A percentile compares a stretch with the other conserved stretches of the same genome.
Conservation (phyloP, 2,888 invertebrate genomes). For the Chloromyia formosa region DNA sequence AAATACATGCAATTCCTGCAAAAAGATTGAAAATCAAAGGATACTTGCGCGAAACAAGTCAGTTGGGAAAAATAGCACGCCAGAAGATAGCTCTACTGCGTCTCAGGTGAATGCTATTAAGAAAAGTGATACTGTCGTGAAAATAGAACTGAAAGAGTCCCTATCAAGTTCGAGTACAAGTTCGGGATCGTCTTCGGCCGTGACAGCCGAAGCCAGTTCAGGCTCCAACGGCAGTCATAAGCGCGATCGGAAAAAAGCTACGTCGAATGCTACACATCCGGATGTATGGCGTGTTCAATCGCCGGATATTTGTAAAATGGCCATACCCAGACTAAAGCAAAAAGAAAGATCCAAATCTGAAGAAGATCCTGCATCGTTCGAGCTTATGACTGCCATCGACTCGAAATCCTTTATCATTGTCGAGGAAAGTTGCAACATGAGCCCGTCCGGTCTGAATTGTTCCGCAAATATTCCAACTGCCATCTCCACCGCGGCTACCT, state of each 20-base stretch:
- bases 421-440: slow-evolving; percentile 32
- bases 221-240: background rate
- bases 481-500: background rate
- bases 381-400: slow-evolving; percentile 33
- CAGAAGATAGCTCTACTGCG: background rate
- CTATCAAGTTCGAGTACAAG: slow-evolving; percentile 8
- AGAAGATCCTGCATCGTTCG: background rate
- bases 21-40: background rate
- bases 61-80: background rate
- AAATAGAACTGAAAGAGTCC: slow-evolving; percentile 22
- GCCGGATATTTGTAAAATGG: slow-evolving; percentile 46
- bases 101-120: background rate
- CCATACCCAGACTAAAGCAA: slow-evolving; percentile 41
- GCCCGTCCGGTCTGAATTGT: slow-evolving; percentile 15
- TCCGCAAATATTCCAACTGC: slow-evolving; percentile 22
- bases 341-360: background rate
- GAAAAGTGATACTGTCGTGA: slow-evolving; percentile 22
- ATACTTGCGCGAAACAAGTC: background rate
- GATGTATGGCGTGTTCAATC: slow-evolving; percentile 47
- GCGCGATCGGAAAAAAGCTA: background rate
- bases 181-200: slow-evolving; percentile 11
- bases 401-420: slow-evolving; percentile 43
- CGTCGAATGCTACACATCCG: background rate
- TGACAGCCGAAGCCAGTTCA: slow-evolving; percentile 27
- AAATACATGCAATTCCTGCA: slow-evolving; percentile 19